Base-by-base conservation (phyloP, 2,113 vertebrate species). In the Columba livia region DNA sequence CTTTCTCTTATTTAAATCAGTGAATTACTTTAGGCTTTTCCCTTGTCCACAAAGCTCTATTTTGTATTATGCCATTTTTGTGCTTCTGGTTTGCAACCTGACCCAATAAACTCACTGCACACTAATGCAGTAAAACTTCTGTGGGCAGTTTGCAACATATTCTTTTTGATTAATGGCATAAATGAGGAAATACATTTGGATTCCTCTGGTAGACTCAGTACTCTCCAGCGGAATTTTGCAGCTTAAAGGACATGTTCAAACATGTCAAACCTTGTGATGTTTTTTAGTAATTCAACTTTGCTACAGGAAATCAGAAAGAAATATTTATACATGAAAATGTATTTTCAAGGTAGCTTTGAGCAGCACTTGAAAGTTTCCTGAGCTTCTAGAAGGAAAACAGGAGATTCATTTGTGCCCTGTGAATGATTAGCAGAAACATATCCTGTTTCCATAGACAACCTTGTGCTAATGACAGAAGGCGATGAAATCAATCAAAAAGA, bases 271-370 rank as follows among this genome's bases (percentile, higher is more conserved):
- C 50, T 89, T 95, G 67, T 6, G 28, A 93, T 86, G 17, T 81
- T 85, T 77, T 89, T 79, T 60, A 19, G 79, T 73, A 84, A 29
- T 61, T 95, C 84, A 78, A 3, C n/a, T 86, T 88, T 19, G 12
- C 81, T 85, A 94, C 62, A 48, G 74, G 78, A 97, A 96, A 97
- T 79, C 67, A 96, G 88, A 97, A 87, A 88, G 61, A 95, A 94
- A 95, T 95, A 95, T 95, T 96, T 91, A 58, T 89, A 24, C 10
- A 31, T 34, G 91, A 71, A 95, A 92, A 93, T 79, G 26, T 32
- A 56, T 94, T 96, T 97, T 85, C 85, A 88, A 84, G 89, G 90
- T 88, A 26, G n/a, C 36, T 93, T 93, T 89, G 58, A 90, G 21
- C 66, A 85, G 48, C 24, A 15, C 25, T 91, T 86, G 56, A 34